Base-by-base conservation (phyloP, 1,140 invertebrate species). In the Zaprionus lachaisei region DNA sequence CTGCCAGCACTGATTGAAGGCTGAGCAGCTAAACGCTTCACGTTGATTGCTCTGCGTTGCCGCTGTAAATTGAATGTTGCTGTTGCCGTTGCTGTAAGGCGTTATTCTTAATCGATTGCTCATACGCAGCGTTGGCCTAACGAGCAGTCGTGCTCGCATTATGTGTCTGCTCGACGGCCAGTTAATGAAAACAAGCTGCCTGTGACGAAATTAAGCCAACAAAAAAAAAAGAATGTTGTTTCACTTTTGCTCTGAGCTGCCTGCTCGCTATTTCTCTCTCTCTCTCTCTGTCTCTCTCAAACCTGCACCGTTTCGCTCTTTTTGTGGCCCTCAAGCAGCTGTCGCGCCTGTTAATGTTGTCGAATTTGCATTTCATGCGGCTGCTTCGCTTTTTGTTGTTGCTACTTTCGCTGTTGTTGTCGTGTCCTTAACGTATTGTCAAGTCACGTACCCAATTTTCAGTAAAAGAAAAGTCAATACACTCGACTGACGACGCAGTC, bases 381-480 rank as follows among this genome's bases (percentile, higher is more conserved):
- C 81, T 79, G 68, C 65, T 37, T 68, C 57, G 56, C 75, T 63
- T 56, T 34, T 56, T 56, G 4, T 20, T 66, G 51, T n/a, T 56
- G 34, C 26, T 24, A 12, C 11, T 49, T 5, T 22, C 5, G 31
- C 38, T n/a, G 31, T 38, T 15, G 5, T 28, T 17, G 54, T 58
- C n/a, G 38, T 47, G 56, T 79, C 79, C 66, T 87, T 81, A 69
- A 65, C 72, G 75, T 74, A 81, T 84, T 90, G 84, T 89, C 85
- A 90, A 89, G 84, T 89, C 84, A 89, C 84, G 84, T 89, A 85
- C 78, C 85, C 85, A 90, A 89, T 90, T 89, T 89, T 66, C 79
- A 81, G 82, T 68, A 73, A 41, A 63, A 63, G 66, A 72, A 83
- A 87, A 87, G 84, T 87, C 84, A 87, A 87, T 87, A 87, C 83